Base-by-base conservation (phyloP, 92 coral and sea anemone species). In the Metridium senile region DNA sequence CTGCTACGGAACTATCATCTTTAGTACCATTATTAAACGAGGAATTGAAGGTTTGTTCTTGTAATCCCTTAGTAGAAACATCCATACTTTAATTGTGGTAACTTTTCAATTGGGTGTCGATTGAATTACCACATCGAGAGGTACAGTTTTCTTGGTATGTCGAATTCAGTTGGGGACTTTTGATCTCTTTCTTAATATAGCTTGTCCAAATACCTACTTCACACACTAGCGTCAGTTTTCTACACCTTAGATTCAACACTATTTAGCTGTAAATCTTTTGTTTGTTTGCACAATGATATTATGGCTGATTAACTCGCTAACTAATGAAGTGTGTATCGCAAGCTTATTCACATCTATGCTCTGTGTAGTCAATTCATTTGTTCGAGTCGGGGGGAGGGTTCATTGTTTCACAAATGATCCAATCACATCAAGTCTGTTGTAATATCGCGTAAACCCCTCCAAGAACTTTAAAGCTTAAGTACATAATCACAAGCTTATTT, bases 1-100 rank as follows among this genome's bases (percentile, higher is more conserved):
- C 47, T 57, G 51, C 76, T 1, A 86, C 68, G 26, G 74, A 35
- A 8, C 58, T 57, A 22, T 43, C 63, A 20, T 61, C 82, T 59
- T 59, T 11, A 33, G 68, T 74, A 9, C 62, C 8, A 58, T 52
- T 33, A 39, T 13, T 39, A 6, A 28, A 45, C 8, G 72, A 35
- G 25, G 77, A 74, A 29, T 67, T 81, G 71, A 73, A 73, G 68
- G 9, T 22, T 21, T 61, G 8, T 33, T 71, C 49, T 17, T 20
- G 49, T 71, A 58, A 28, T 28, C 26, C 49, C 11, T 29, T 39
- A 39, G 49, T 39, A 39, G 75, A 43, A 70, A 70, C 26, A 29
- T 27, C 26, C 43, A 16, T 35, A 39, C 49, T 39, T 6, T 6
- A 39, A 39, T 39, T 13, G 13, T 39, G 13, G 72, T 68, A 8